Percentiles rank a stretch among this genome's conserved stretches.
Conservation (phyloP, 2,797 vertebrate genomes). For the Poeciliopsis turneri region DNA sequence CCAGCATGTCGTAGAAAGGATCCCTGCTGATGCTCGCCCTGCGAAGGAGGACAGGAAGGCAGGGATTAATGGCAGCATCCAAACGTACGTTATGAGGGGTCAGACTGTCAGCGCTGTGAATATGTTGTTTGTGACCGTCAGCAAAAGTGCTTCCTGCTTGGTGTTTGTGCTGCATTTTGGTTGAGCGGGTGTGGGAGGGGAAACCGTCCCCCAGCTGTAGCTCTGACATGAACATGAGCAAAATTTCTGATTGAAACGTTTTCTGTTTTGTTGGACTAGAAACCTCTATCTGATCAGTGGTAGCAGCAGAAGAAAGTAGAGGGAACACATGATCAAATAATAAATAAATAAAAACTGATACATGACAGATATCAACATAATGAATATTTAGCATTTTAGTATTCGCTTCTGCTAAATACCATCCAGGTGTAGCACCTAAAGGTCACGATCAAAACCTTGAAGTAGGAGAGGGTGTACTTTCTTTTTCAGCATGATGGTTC, state of each 20-base stretch:
- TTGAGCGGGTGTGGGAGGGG: no score
- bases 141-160: neutral
- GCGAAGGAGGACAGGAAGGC: conserved; percentile 46
- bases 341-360: neutral
- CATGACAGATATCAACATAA: neutral
- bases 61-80: conserved; percentile 3
- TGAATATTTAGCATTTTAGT: neutral
- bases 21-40: conserved; percentile 99
- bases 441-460: neutral
- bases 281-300: neutral
- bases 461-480: neutral
- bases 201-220: conserved; percentile 1
- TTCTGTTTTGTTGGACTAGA: no score
- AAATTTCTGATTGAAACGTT: neutral
- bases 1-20: conserved; percentile 98
- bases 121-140: conserved; percentile 1
- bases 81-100: neutral
- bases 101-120: neutral
- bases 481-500: neutral
- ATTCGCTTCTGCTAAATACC: neutral
- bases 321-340: neutral
- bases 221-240: neutral
- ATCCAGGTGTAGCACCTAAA: neutral
- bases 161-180: conserved; percentile 4
- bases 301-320: neutral